Evolutionary conservation across 1,140 invertebrate genomes (phyloP), one percentile per base, ranked within the genome.

Genomic region (Chrysopa pallens): DNA sequence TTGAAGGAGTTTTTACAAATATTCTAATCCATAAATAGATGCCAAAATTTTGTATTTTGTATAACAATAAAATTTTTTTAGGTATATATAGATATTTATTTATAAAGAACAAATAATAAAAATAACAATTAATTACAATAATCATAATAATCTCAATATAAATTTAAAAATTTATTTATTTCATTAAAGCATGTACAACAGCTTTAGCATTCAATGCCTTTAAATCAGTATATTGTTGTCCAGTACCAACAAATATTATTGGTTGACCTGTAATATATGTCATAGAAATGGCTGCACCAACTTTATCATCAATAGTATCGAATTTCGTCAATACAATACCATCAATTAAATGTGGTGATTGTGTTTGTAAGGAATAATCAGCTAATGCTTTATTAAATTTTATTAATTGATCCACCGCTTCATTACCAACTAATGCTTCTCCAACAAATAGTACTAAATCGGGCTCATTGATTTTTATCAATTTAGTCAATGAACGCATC

Each of bases 201-300:
- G 95, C 91, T 59, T 91, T 90, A 29, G 89, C 90, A 66, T 99
- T 97, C 38, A 99, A 69, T 47, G 86, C 90, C 59, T 95, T 93
- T 41, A 99, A 68, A 69, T 99, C 96, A 0, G 88, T 89, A 60
- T 99, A 99, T 1, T 94, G 99, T 68, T 99, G 96, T 6, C 96
- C 96, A 36, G 94, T 98, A 13, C 96, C 96, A 17, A 99, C 95
- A 64, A 99, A 99, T 17, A 99, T 90, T 48, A 99, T 98, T 0
- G 96, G 96, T 62, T 99, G 94, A 6, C 96, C 96, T 29, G 96
- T 98, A 43, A 98, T 97, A 58, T 99, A 99, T 0, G 95, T 98
- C 96, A 99, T 99, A 7, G 95, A 98, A 52, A 99, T 94, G 36
- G 96, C 94, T 40, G 96, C 95, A 15, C 96, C 96, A 39, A 98